Base-by-base conservation (phyloP, 2,113 vertebrate species). In the Mola mola region DNA sequence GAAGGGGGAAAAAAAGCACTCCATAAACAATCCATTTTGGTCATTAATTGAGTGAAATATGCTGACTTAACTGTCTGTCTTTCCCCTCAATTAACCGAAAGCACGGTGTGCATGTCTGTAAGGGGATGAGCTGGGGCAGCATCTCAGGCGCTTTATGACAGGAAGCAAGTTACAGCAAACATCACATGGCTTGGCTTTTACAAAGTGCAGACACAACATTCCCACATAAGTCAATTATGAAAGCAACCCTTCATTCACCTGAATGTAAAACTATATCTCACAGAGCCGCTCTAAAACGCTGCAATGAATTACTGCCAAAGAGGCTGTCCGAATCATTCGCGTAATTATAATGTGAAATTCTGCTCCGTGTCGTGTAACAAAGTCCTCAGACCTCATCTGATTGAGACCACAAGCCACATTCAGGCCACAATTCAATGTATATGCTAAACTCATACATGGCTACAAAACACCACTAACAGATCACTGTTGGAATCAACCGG, bases 81-180 rank as follows among this genome's bases (percentile, higher is more conserved):
- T 75, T 64, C 50, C 72, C 46, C 81, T 83, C 69, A 70, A 82
- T 83, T 84, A 78, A 81, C 65, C 78, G 46, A 66, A 63, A 62
- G 50, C 16, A 2, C 33, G 41, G 48, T 61, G 55, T 84, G 51
- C 57, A 65, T 69, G 62, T 84, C 53, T 55, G 41, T 58, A 20
- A 72, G 40, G 70, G 73, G 63, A 78, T 80, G 56, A 47, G 70
- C 15, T 15, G 3, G 78, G 44, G 51, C 29, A 19, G 53, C 51
- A 63, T 76, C 83, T 85, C 67, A 68, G 74, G 64, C 66, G 78
- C 63, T 75, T 78, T 55, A 72, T 64, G 69, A 66, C 71, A 78
- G 75, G 75, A 85, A 81, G 72, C 53, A 40, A 65, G 72, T 59
- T 17, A 13, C n/a, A 42, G 55, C 15, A 28, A 55, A 40, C 47